These are phyloP conservation scores for Sebastes taczanowskii DNA, from an alignment of 2,797 vertebrate species.

Conservation along the genomic window DNA sequence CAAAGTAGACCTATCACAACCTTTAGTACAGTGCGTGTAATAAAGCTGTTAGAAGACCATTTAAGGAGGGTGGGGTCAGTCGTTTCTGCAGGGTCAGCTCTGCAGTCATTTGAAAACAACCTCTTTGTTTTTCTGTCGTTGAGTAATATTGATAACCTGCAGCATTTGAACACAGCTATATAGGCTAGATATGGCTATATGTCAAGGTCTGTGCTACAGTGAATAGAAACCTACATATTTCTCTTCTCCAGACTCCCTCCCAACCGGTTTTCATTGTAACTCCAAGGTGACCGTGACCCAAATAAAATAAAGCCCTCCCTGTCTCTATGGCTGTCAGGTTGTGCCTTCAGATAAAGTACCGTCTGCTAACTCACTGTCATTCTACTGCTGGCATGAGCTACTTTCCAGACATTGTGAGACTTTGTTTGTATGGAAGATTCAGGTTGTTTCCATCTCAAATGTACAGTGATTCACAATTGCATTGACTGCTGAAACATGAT, in stretches of 20 bases:
- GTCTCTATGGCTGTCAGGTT: constrained; percentile 10
- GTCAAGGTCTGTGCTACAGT: not conserved
- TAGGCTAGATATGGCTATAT: not conserved
- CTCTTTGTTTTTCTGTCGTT: not conserved
- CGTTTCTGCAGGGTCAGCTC: constrained; percentile 4
- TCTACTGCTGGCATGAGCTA: not conserved
- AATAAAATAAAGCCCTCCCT: constrained; percentile 38
- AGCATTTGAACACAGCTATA: not conserved
- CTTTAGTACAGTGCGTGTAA: not conserved
- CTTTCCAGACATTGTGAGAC: not conserved
- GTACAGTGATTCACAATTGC: not conserved
- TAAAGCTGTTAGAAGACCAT: not conserved
- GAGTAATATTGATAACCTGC: not conserved
- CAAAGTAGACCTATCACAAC: not conserved
- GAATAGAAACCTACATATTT: not conserved
- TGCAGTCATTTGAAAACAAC: not conserved
- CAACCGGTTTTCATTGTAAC: not conserved
- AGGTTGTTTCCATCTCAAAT: not conserved
- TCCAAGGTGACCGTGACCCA: constrained; percentile 35
- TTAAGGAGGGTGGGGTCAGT: not conserved
- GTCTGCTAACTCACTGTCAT: constrained; percentile 1
- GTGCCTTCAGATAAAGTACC: not conserved
- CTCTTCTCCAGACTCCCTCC: not conserved
- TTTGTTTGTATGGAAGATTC: not conserved
- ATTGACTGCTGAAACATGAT: constrained; percentile 2